A percentile compares a stretch with the other conserved stretches of the same genome.
These are phyloP conservation scores for Phenacoccus solenopsis DNA, from an alignment of 1,140 invertebrate species.

Conservation along the genomic window DNA sequence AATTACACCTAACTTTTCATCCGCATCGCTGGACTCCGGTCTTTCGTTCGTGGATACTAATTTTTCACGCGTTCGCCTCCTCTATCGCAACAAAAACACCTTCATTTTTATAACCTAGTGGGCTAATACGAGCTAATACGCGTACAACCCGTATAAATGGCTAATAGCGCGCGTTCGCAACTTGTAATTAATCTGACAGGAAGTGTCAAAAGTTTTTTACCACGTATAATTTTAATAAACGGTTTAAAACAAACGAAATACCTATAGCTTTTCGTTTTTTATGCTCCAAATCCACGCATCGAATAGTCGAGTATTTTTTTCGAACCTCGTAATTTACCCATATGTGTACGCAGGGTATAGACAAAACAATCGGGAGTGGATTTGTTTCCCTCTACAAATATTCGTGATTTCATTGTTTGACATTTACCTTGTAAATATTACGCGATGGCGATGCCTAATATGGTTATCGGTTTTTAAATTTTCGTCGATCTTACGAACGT, in stretches of 20 bases:
- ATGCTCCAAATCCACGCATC: background rate
- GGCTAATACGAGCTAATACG: too few species aligned
- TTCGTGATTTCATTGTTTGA: background rate
- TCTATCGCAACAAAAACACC: background rate
- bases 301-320: background rate
- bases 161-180: background rate
- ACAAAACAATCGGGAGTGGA: background rate
- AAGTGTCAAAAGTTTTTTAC: background rate
- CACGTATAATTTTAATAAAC: background rate
- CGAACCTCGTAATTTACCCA: background rate
- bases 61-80: background rate
- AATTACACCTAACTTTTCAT: background rate
- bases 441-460: background rate
- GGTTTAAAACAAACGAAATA: background rate
- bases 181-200: background rate
- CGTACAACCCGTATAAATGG: background rate
- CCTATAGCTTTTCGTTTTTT: too few species aligned
- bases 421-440: conserved; percentile 2
- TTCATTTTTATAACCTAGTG: background rate
- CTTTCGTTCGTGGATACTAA: background rate
- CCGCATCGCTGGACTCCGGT: background rate
- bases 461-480: background rate
- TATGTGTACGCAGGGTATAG: too few species aligned
- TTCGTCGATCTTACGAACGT: too few species aligned
- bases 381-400: background rate